phyloP scores from a whole-genome alignment of 2,888 invertebrate genomes.

The Carcina quercana region DNA sequence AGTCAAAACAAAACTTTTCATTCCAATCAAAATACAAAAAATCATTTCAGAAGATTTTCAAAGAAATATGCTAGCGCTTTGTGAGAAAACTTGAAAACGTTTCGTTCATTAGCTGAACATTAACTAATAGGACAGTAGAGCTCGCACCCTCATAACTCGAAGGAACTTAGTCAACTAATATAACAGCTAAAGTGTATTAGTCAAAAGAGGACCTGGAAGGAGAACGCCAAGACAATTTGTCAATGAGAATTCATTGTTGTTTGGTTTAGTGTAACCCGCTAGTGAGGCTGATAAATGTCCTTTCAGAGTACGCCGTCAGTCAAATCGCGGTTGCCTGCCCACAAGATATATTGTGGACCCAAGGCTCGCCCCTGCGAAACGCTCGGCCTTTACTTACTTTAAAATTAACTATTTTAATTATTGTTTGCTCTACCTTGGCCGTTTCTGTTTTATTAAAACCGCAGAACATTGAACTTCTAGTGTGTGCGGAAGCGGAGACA shows the following conservation, averaged over 20 bases:
- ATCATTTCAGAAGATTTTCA: too few relatives aligned
- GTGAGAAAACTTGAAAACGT: too few relatives aligned
- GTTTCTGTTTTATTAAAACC: constrained; percentile 3
- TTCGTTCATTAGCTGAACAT: too few relatives aligned
- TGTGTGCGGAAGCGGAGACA: too few relatives aligned
- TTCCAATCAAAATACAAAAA: too few relatives aligned
- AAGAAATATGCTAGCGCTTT: too few relatives aligned
- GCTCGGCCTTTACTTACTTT: constrained; percentile 48
- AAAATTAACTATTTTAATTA: constrained; percentile 58
- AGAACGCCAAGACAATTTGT: constrained; percentile 67
- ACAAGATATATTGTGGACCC: constrained; percentile 73
- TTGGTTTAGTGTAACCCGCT: constrained; percentile 71
- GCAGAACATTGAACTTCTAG: neutral
- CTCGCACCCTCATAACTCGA: too few relatives aligned
- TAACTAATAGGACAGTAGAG: too few relatives aligned
- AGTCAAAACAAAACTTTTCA: too few relatives aligned
- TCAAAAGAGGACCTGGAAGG: constrained; percentile 51
- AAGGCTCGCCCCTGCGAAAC: constrained; percentile 56
- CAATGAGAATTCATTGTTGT: constrained; percentile 73
- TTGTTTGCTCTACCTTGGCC: constrained; percentile 30
- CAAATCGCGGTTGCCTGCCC: constrained; percentile 73
- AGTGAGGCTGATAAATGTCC: constrained; percentile 73
- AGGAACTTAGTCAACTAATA: constrained; percentile 8
- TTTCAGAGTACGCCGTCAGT: constrained; percentile 71
- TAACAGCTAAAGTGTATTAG: constrained; percentile 29